phyloP scores from a whole-genome alignment of 1,140 invertebrate genomes.

The Zophobas morio region DNA sequence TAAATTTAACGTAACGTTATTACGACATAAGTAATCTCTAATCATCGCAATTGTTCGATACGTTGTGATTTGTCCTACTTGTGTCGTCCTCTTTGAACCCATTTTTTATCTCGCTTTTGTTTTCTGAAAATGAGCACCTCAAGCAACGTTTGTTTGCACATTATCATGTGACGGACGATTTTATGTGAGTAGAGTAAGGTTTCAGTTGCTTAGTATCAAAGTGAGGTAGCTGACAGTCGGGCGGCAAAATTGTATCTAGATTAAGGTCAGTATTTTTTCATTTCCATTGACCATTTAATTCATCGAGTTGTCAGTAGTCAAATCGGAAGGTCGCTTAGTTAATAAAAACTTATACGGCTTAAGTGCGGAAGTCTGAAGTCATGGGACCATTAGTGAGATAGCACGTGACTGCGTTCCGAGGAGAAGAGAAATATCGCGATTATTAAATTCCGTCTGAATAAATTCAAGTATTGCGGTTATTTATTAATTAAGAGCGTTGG shows the following conservation, averaged over 20 bases:
- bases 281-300: not conserved
- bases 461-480: too few relatives aligned
- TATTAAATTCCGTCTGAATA: too few relatives aligned
- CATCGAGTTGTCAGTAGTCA: too few relatives aligned
- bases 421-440: too few relatives aligned
- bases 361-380: too few relatives aligned
- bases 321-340: too few relatives aligned
- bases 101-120: constrained; percentile 19
- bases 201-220: constrained; percentile 34
- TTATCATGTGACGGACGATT: constrained; percentile 37
- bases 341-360: too few relatives aligned
- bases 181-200: constrained; percentile 28
- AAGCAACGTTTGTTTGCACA: constrained; percentile 24
- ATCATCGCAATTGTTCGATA: constrained; percentile 7
- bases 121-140: constrained; percentile 4
- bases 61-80: constrained; percentile 2
- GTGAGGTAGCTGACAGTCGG: constrained; percentile 24
- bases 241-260: not conserved
- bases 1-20: too few relatives aligned
- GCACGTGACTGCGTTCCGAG: too few relatives aligned
- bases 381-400: too few relatives aligned
- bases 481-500: too few relatives aligned
- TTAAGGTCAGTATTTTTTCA: constrained; percentile 9
- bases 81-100: not conserved
- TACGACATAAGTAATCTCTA: too few relatives aligned